phyloP scores from a whole-genome alignment of 2,888 invertebrate species.

The Nebria salina region DNA sequence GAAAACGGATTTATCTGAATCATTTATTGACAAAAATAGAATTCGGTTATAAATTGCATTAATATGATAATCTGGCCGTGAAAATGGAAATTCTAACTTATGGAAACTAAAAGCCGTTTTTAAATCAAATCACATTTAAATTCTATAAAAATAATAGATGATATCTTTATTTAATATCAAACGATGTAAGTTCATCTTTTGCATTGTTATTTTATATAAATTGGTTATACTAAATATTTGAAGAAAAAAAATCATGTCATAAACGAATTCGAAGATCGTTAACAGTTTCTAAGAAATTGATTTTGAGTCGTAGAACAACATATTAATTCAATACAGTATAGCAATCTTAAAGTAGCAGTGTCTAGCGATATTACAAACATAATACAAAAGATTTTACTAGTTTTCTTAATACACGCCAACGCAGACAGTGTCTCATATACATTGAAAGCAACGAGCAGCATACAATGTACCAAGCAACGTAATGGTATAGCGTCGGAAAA shows the following conservation, averaged over 20 bases:
- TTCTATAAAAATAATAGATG: too few relatives aligned
- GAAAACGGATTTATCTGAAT: too few relatives aligned
- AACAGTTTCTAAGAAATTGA: not conserved
- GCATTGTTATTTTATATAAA: too few relatives aligned
- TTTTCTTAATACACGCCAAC: constrained; percentile 1
- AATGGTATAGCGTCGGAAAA: not conserved
- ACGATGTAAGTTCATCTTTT: too few relatives aligned
- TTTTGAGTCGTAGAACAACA: not conserved
- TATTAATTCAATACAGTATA: not conserved
- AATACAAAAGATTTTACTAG: not conserved
- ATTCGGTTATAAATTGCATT: too few relatives aligned
- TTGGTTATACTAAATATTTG: too few relatives aligned
- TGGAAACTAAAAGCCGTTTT: too few relatives aligned
- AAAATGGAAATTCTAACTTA: too few relatives aligned
- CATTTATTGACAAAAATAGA: too few relatives aligned
- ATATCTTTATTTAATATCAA: too few relatives aligned
- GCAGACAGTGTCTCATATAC: not conserved
- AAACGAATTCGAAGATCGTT: not conserved
- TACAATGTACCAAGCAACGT: not conserved
- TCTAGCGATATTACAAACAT: not conserved
- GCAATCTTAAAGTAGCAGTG: not conserved
- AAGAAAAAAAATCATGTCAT: not conserved
- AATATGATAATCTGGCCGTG: too few relatives aligned
- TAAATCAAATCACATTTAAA: too few relatives aligned
- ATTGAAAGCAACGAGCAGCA: not conserved